These are phyloP conservation scores for Chaetura pelagica DNA, from an alignment of 2,113 vertebrate genomes.

Conservation along the genomic window DNA sequence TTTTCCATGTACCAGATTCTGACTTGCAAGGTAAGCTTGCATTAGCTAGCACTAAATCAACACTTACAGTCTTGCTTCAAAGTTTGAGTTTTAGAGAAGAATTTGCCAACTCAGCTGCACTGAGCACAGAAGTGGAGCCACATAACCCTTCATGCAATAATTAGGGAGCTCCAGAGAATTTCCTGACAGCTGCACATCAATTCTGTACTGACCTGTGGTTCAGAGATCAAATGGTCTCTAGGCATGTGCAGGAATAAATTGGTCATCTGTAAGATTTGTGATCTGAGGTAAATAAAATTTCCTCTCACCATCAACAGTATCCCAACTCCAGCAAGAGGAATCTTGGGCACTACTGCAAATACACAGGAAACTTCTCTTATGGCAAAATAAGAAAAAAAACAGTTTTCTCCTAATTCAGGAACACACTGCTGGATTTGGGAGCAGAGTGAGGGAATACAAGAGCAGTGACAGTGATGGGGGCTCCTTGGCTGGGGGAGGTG, in stretches of 20 bases:
- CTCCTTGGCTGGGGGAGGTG: neutral
- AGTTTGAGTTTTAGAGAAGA: neutral
- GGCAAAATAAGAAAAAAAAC: neutral
- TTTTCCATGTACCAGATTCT: neutral
- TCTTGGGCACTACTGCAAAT: neutral
- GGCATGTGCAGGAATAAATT: neutral
- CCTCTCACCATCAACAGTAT: neutral
- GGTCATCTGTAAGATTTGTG: neutral
- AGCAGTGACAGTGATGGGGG: neutral
- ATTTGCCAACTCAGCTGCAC: neutral
- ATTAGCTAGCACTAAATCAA: neutral
- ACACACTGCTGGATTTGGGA: neutral
- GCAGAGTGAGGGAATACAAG: neutral
- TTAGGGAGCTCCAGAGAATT: neutral
- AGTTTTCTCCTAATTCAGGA: neutral
- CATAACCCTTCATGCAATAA: neutral
- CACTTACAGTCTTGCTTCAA: neutral
- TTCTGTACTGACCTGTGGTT: neutral
- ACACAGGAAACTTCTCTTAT: neutral
- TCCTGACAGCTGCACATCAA: neutral
- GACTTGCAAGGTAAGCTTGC: neutral
- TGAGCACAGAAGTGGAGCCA: neutral
- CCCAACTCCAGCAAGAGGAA: neutral
- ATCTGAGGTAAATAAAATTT: neutral
- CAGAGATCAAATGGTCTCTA: neutral